Conservation (phyloP, 2,888 invertebrate species). For the Polydesmus complanatus region DNA sequence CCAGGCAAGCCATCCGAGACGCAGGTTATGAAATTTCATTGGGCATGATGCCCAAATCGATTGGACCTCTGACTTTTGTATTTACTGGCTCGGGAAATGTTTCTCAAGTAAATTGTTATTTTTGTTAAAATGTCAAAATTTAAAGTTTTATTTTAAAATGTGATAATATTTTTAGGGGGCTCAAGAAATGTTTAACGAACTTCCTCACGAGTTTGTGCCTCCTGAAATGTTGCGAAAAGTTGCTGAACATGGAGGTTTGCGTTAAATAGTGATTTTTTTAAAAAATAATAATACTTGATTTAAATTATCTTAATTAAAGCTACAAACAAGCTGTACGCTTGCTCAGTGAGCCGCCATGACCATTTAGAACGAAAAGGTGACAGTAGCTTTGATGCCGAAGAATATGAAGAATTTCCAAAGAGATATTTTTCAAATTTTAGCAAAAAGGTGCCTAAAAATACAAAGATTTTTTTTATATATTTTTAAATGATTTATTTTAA, state of each 20-base stretch:
- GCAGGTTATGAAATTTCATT: conserved; percentile 98
- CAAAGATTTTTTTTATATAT: background rate
- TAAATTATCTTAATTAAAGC: conserved; percentile 40
- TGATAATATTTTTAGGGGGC: conserved; percentile 34
- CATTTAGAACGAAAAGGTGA: conserved; percentile 85
- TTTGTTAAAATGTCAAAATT: background rate
- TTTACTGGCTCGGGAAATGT: conserved; percentile 98
- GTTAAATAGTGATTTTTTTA: background rate
- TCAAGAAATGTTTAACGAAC: conserved; percentile 72
- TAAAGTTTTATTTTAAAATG: background rate
- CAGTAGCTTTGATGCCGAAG: conserved; percentile 76
- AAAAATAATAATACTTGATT: background rate
- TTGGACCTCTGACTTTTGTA: conserved; percentile 92
- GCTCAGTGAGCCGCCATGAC: conserved; percentile 85
- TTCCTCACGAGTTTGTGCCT: conserved; percentile 94
- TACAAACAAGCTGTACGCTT: conserved; percentile 88
- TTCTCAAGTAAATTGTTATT: conserved; percentile 48
- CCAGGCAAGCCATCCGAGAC: conserved; percentile 89
- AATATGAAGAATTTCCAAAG: conserved; percentile 86
- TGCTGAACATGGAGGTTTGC: conserved; percentile 85
- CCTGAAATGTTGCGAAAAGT: conserved; percentile 90
- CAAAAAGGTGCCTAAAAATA: conserved; percentile 48
- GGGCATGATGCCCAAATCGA: conserved; percentile 90
- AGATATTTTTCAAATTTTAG: conserved; percentile 90
- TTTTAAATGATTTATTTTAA: background rate